These are phyloP conservation scores for Numida meleagris DNA, from an alignment of 2,113 vertebrate species.

Conservation along the genomic window DNA sequence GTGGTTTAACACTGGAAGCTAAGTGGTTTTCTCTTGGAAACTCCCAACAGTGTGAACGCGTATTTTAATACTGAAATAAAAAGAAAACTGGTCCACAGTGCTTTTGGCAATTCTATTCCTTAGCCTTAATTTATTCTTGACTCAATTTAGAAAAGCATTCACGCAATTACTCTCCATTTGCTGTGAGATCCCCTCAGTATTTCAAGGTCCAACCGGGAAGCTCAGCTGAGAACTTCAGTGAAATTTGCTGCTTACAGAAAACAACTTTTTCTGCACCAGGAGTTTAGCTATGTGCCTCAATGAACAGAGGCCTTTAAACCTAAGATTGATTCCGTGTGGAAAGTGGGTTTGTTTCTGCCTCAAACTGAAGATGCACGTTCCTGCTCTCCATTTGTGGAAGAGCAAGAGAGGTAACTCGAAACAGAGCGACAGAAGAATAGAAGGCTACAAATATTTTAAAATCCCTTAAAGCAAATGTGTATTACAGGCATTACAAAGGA, in stretches of 20 bases:
- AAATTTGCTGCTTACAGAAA: background rate
- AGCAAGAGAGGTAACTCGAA: slow-evolving; percentile 25
- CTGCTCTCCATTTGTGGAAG: background rate
- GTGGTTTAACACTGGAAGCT: slow-evolving; percentile 5
- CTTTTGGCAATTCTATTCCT: background rate
- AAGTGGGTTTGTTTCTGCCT: background rate
- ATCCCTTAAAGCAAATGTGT: background rate
- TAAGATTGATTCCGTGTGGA: background rate
- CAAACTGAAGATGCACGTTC: accelerated
- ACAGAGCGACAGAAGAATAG: background rate
- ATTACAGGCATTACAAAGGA: slow-evolving; percentile 25
- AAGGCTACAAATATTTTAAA: background rate
- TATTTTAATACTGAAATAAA: slow-evolving; percentile 44
- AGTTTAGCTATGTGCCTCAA: background rate
- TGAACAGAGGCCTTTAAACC: background rate
- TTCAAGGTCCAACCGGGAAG: background rate
- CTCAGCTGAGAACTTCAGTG: background rate
- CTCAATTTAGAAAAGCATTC: slow-evolving; percentile 19
- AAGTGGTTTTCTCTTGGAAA: background rate
- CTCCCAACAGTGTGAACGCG: background rate
- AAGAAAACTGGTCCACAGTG: slow-evolving; percentile 1
- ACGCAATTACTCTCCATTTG: background rate
- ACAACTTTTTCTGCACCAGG: background rate
- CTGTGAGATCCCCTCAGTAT: background rate
- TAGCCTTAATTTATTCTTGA: background rate